Conservation (phyloP, 2,113 vertebrate species). For the Epinephelus cyanopodus region DNA sequence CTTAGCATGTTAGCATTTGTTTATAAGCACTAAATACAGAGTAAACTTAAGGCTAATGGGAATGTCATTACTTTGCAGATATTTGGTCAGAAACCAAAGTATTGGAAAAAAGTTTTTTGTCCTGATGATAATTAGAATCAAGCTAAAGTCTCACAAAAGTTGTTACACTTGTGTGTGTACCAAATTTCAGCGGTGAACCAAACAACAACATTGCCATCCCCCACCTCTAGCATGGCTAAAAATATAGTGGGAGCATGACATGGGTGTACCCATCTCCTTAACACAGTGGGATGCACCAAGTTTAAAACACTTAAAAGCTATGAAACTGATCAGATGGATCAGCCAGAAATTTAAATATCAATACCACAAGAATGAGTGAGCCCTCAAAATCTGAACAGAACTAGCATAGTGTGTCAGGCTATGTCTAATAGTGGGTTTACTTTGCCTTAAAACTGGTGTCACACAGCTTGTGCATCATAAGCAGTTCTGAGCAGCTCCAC, state of each 20-base stretch:
- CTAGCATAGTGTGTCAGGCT: too few relatives aligned
- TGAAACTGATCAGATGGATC: neutral
- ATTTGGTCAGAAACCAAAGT: neutral
- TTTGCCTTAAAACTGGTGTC: too few relatives aligned
- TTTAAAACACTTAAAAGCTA: neutral
- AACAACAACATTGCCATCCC: neutral
- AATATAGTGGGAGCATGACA: conserved; percentile 27
- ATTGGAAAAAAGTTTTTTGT: too few relatives aligned
- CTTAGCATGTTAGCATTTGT: neutral
- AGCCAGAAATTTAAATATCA: too few relatives aligned
- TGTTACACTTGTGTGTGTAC: neutral
- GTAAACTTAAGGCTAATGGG: neutral
- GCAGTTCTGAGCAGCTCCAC: neutral
- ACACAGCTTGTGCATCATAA: neutral
- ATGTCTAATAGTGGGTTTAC: too few relatives aligned
- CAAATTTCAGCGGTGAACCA: neutral
- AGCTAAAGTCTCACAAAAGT: neutral
- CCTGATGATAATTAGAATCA: neutral
- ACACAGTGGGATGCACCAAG: conserved; percentile 6
- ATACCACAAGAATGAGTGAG: too few relatives aligned
- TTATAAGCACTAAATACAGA: neutral
- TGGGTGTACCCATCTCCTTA: conserved; percentile 1
- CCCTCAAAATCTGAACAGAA: too few relatives aligned
- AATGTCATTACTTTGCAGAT: neutral
- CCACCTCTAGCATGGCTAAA: conserved; percentile 6